Conservation (phyloP, 1,140 invertebrate genomes). For the Mizuhopecten yessoensis region DNA sequence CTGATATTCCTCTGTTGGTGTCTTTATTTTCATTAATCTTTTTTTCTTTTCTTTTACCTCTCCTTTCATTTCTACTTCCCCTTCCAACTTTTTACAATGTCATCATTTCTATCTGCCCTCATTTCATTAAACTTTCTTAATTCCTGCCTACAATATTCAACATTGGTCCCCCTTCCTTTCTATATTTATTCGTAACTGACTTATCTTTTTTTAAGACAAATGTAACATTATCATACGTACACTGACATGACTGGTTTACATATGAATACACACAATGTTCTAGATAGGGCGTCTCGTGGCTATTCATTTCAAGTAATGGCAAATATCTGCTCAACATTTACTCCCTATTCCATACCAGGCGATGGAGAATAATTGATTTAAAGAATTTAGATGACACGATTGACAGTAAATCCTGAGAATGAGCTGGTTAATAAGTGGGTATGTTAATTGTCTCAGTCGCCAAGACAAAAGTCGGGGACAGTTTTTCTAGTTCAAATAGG, state of each 20-base stretch:
- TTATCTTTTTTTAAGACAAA: too few relatives aligned
- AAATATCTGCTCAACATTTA: background rate
- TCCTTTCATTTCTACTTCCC: too few relatives aligned
- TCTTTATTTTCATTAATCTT: too few relatives aligned
- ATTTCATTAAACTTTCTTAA: too few relatives aligned
- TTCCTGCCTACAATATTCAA: too few relatives aligned
- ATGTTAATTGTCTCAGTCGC: background rate
- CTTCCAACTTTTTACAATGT: too few relatives aligned
- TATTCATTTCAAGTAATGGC: background rate
- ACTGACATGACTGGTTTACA: background rate
- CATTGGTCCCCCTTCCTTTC: too few relatives aligned
- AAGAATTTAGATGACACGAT: background rate
- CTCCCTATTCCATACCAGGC: background rate
- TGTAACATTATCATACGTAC: too few relatives aligned
- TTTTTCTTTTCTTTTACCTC: too few relatives aligned
- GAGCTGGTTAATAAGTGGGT: background rate
- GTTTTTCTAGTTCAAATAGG: background rate
- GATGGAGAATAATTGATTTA: background rate
- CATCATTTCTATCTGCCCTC: too few relatives aligned
- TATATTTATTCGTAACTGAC: too few relatives aligned
- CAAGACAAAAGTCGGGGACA: background rate
- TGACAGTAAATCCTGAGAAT: background rate
- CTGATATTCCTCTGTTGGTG: too few relatives aligned
- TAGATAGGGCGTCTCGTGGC: background rate
- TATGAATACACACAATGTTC: background rate